Conservation (phyloP, 37 sponge, comb jelly and placozoan genomes). For the Chondrilla cf. caribensis region DNA sequence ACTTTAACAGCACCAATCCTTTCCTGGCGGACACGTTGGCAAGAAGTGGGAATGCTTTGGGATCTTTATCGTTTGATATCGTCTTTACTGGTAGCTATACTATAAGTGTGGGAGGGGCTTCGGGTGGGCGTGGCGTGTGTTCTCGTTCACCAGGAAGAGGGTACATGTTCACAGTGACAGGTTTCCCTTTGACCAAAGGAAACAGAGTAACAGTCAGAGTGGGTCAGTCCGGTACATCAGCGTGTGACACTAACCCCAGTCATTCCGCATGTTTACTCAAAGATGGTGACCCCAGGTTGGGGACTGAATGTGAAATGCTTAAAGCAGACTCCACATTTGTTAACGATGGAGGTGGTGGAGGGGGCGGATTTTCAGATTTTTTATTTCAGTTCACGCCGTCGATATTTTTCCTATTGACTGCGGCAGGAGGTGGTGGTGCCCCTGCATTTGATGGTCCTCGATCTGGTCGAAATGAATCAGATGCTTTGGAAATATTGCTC, state of each 20-base stretch:
- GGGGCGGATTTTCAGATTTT: not conserved
- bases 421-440: slow-evolving; percentile 15
- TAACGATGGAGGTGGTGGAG: slow-evolving; percentile 43
- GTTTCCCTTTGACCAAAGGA: not conserved
- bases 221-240: slow-evolving; percentile 40
- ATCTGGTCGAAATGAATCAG: not conserved
- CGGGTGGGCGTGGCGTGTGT: slow-evolving; percentile 54
- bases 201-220: slow-evolving; percentile 24
- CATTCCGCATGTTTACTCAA: not conserved
- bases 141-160: slow-evolving; percentile 19
- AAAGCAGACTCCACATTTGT: not conserved
- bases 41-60: not conserved
- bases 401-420: not conserved
- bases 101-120: slow-evolving; percentile 55
- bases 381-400: too few relatives aligned
- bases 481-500: not conserved
- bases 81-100: slow-evolving; percentile 39
- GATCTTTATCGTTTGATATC: slow-evolving; percentile 32
- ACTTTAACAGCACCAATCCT: not conserved
- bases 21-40: not conserved
- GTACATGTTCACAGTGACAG: not conserved
- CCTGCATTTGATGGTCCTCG: not conserved
- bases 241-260: slow-evolving; percentile 30
- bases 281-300: not conserved
- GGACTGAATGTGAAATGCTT: not conserved